Evolutionary conservation across 92 coral and sea anemone genomes (phyloP).

Genomic region (Blastomussa wellsi): DNA sequence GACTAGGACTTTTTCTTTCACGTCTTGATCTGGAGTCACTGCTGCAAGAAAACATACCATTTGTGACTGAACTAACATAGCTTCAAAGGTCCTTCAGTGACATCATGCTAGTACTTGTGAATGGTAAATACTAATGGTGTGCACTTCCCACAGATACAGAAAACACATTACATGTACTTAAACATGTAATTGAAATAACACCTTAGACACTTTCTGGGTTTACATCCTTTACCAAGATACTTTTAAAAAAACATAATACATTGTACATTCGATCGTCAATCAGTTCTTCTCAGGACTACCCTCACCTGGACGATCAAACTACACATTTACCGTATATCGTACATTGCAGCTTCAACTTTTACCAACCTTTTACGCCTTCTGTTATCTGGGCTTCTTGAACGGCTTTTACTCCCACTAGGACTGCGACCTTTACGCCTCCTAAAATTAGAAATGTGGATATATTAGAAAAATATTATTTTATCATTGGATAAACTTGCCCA

Average conservation of each 20-base stretch:
- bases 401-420: slow-evolving; percentile 65
- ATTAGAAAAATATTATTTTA: neutral
- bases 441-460: neutral
- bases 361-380: slow-evolving; percentile 44
- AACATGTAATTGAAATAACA: no score
- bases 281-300: no score
- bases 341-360: neutral
- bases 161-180: no score
- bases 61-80: no score
- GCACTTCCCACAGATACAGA: neutral
- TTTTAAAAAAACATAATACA: neutral
- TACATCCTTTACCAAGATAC: neutral
- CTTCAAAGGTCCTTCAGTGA: no score
- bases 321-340: no score
- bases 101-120: no score
- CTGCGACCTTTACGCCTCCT: slow-evolving; percentile 64
- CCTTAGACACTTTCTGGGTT: neutral
- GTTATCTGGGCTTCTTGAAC: slow-evolving; percentile 51
- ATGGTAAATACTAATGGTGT: no score
- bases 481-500: no score
- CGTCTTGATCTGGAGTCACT: slow-evolving; percentile 5
- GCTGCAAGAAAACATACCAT: neutral
- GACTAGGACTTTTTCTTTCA: slow-evolving; percentile 68
- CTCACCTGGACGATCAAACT: no score
- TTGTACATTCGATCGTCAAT: no score